Base-by-base conservation (phyloP, 1,140 invertebrate species). In the Drosophila ambigua region DNA sequence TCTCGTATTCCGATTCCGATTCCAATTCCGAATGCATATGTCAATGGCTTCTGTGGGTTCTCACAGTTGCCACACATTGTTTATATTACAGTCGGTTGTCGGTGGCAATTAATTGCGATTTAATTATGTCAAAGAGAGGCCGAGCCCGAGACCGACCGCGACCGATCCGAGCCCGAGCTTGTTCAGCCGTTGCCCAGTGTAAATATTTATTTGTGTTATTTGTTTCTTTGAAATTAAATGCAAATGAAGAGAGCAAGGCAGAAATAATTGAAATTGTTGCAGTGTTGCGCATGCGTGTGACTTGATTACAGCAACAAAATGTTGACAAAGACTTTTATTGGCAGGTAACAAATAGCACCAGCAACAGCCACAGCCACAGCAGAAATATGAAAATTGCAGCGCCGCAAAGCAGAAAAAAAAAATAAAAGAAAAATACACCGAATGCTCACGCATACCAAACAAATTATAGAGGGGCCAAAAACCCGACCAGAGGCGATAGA, bases 211-310 rank as follows among this genome's bases (percentile, higher is more conserved):
- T 46, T 26, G 23, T 26, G 11, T 16, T 76, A 51, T 67, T 76
- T 60, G 49, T 49, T 74, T 74, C 28, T 59, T 62, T 65, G 53
- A 49, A 58, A 66, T 72, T 58, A 73, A 82, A 78, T 82, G 79
- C 74, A 82, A 83, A 83, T 83, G 80, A 63, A 58, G 71, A 65
- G 54, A 11, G 66, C 59, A 65, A 50, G 28, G 20, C 60, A 72
- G 52, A 57, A 60, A 60, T 62, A 59, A 49, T 46, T 50, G 26
- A 68, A 72, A 64, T 59, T 44, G 53, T 24, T 58, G 57, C 24
- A 28, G 35, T 44, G 59, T 75, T 76, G 65, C 72, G 77, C 78
- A 71, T 80, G 78, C 78, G 78, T 80, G 78, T 78, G 79, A 82
- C 54, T 72, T 45, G 77, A 60, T 57, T 74, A 55, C 72, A 52